phyloP scores from a whole-genome alignment of 2,888 invertebrate species.

The Drosophila robusta region DNA sequence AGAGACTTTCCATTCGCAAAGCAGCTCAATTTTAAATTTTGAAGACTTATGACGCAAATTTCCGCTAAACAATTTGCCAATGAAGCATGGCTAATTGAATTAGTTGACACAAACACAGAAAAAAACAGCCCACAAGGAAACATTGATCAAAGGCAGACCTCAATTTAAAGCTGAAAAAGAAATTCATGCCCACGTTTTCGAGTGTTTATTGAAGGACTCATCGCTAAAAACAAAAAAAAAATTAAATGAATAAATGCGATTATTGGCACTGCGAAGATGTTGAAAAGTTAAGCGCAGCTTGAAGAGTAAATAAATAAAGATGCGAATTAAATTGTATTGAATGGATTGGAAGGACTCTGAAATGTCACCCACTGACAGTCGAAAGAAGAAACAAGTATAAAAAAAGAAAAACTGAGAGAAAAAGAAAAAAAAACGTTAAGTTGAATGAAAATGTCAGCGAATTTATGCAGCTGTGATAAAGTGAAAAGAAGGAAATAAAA shows the following conservation, averaged over 20 bases:
- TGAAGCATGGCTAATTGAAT: conserved; percentile 63
- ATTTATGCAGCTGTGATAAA: conserved; percentile 6
- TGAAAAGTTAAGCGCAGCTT: conserved; percentile 43
- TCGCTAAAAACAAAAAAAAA: conserved; percentile 4
- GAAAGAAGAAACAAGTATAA: conserved; percentile 3
- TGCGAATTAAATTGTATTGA: conserved; percentile 31
- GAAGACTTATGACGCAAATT: conserved; percentile 33
- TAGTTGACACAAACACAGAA: conserved; percentile 21
- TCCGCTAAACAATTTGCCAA: conserved; percentile 33
- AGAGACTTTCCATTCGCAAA: conserved; percentile 9
- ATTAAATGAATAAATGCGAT: conserved; percentile 23
- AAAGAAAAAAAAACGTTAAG: conserved; percentile 7
- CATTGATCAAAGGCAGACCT: conserved; percentile 48
- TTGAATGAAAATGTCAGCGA: conserved; percentile 16
- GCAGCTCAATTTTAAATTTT: conserved; percentile 29
- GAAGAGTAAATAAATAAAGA: conserved; percentile 32
- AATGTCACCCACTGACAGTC: conserved; percentile 16
- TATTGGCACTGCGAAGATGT: conserved; percentile 22
- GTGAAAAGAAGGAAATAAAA: conserved; percentile 6
- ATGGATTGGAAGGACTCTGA: conserved; percentile 10
- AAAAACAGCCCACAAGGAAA: background rate
- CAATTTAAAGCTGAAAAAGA: conserved; percentile 21
- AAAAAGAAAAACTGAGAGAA: background rate
- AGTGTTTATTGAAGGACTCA: background rate
- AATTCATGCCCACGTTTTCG: background rate